Percentiles rank a stretch among this genome's conserved stretches.
These are phyloP conservation scores for Dryobotodes eremita DNA, from an alignment of 2,888 invertebrate genomes.

Conservation along the genomic window DNA sequence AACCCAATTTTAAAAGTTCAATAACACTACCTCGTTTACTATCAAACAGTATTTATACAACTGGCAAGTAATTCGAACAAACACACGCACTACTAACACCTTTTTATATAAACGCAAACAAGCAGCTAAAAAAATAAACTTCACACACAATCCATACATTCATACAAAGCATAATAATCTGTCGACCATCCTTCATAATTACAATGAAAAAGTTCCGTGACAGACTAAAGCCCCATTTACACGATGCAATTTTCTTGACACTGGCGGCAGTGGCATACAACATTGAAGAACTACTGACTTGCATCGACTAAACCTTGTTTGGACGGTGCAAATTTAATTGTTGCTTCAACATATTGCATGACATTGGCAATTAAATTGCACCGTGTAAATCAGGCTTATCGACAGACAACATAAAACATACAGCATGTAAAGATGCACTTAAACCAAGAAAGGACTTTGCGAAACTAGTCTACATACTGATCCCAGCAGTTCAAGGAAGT, in stretches of 20 bases:
- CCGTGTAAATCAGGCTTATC: neutral
- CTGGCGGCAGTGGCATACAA: neutral
- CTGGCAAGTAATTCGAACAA: constrained; percentile 35
- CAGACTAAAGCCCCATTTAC: too few relatives aligned
- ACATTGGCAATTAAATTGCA: neutral
- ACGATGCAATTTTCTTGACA: neutral
- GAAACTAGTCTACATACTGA: neutral
- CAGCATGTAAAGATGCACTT: neutral
- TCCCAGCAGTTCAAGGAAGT: constrained; percentile 9
- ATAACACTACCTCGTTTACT: constrained; percentile 44
- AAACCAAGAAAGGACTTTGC: constrained; percentile 8
- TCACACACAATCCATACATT: constrained; percentile 21
- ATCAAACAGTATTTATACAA: constrained; percentile 52
- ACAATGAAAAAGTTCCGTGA: too few relatives aligned
- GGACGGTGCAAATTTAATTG: neutral
- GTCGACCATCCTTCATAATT: neutral
- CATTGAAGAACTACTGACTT: neutral
- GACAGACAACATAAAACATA: neutral
- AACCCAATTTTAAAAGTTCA: constrained; percentile 40
- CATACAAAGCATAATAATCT: neutral
- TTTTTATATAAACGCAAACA: constrained; percentile 26
- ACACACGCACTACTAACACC: constrained; percentile 22
- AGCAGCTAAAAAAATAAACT: constrained; percentile 7
- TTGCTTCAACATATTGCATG: neutral
- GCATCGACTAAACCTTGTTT: neutral